Conservation (phyloP, 64 coral and sea anemone genomes). For the Trachythela sp. region DNA sequence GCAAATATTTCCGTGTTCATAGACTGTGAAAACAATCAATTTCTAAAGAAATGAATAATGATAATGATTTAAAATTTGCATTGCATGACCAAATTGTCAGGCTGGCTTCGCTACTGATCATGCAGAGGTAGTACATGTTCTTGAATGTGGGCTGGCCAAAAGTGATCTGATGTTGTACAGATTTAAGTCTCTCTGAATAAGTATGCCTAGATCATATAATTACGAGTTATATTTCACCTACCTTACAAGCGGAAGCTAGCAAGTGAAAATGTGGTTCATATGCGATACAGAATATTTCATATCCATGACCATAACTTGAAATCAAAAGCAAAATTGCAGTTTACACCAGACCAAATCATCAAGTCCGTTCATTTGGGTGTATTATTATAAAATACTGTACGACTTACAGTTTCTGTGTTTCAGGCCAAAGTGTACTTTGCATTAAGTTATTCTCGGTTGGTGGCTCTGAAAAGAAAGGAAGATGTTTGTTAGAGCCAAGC, state of each 20-base stretch:
- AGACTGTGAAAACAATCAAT: no score
- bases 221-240: not conserved
- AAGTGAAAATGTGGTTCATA: constrained; percentile 59
- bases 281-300: constrained; percentile 78
- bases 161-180: no score
- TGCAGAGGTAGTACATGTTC: no score
- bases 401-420: constrained; percentile 94
- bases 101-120: no score
- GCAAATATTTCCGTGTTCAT: no score
- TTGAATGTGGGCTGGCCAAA: no score
- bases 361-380: not conserved
- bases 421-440: constrained; percentile 94
- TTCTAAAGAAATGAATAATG: no score
- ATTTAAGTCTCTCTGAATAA: no score
- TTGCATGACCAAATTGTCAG: no score
- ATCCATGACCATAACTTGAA: constrained; percentile 86
- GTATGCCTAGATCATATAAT: not conserved
- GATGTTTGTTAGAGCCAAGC: not conserved
- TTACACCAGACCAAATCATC: not conserved
- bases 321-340: not conserved
- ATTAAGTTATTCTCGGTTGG: constrained; percentile 78
- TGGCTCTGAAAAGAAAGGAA: constrained; percentile 57
- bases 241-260: constrained; percentile 92
- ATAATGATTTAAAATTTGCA: no score
- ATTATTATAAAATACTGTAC: not conserved